Percentiles rank a stretch among this genome's conserved stretches.
These are phyloP conservation scores for Alsophila aescularia DNA, from an alignment of 2,888 invertebrate species.

Conservation along the genomic window DNA sequence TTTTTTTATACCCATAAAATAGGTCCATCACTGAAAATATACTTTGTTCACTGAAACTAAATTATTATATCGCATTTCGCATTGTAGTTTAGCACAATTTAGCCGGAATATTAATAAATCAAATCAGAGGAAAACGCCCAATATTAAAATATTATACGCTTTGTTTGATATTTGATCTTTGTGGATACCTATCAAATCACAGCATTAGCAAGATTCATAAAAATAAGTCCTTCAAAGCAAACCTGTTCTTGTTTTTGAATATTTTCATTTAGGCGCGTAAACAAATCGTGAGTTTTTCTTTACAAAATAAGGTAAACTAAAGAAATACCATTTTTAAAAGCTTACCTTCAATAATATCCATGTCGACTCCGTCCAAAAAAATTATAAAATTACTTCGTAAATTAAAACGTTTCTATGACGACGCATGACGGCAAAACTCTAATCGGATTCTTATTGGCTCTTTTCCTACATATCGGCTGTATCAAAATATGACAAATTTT, in stretches of 20 bases:
- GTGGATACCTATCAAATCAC: background rate
- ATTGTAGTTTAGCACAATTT: background rate
- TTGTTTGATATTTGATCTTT: too few relatives aligned
- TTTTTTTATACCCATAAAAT: too few relatives aligned
- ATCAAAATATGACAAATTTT: slow-evolving; percentile 12
- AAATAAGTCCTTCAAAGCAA: slow-evolving; percentile 15
- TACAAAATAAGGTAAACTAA: background rate
- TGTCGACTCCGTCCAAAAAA: slow-evolving; percentile 75
- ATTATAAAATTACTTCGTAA: slow-evolving; percentile 69
- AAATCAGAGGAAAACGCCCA: too few relatives aligned
- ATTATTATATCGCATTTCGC: too few relatives aligned
- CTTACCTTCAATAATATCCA: slow-evolving; percentile 80
- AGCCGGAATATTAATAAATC: background rate
- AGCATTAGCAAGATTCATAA: slow-evolving; percentile 1
- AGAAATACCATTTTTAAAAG: slow-evolving; percentile 43
- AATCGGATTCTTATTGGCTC: slow-evolving; percentile 59
- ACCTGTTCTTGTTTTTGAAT: slow-evolving; percentile 26
- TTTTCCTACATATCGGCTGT: too few relatives aligned
- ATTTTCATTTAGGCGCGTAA: slow-evolving; percentile 5
- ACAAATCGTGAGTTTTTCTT: background rate
- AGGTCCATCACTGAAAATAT: too few relatives aligned
- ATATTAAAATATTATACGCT: too few relatives aligned
- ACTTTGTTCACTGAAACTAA: too few relatives aligned
- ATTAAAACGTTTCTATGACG: slow-evolving; percentile 81
- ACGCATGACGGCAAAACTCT: slow-evolving; percentile 80